Evolutionary conservation across 2,113 vertebrate genomes (phyloP).

Genomic region (Rhinolophus ferrumequinum): DNA sequence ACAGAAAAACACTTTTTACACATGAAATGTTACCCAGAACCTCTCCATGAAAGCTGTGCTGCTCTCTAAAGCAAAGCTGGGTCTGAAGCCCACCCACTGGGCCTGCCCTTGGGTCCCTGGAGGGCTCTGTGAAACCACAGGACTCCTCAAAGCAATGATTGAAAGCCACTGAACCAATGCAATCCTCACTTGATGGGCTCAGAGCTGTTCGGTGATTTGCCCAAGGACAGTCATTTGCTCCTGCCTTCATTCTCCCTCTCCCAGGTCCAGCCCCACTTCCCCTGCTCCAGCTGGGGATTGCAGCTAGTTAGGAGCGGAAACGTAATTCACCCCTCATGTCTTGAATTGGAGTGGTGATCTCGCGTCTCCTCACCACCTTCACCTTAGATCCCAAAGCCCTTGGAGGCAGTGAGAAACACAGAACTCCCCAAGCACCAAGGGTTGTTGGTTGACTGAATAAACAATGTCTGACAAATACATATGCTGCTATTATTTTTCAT

Average conservation of each 20-base stretch:
- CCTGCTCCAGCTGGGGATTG: background rate
- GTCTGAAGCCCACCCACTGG: background rate
- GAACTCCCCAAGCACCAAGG: background rate
- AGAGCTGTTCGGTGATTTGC: background rate
- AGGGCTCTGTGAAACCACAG: background rate
- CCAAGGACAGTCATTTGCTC: too few species aligned
- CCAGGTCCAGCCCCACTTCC: background rate
- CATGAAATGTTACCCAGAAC: background rate
- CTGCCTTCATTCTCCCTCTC: background rate
- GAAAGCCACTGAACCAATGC: background rate
- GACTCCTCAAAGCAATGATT: fast-evolving
- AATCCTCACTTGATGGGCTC: background rate
- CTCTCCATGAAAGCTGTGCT: background rate
- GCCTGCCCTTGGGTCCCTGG: fast-evolving
- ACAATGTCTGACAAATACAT: background rate
- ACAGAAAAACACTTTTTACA: background rate
- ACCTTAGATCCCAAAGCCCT: background rate
- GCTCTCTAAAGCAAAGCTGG: background rate
- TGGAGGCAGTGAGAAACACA: background rate
- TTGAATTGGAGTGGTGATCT: background rate
- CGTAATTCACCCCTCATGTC: background rate
- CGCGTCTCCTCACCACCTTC: background rate
- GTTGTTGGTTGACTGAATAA: background rate
- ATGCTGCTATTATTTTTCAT: background rate
- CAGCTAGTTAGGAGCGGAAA: background rate